Base-by-base conservation (phyloP, 2,888 invertebrate genomes). In the Macroteleia sp. region DNA sequence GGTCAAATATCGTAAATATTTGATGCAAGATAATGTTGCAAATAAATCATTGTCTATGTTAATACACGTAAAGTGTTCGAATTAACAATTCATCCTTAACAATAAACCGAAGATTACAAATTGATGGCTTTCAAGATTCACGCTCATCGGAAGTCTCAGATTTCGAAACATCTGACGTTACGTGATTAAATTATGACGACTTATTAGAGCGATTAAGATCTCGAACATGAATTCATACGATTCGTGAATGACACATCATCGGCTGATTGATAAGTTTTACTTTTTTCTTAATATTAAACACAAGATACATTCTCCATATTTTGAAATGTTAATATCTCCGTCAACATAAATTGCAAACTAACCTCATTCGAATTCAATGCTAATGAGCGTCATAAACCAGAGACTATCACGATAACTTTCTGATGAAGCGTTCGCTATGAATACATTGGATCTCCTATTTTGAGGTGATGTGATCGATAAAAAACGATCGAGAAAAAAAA, bases 321-420 rank as follows among this genome's bases (percentile, higher is more conserved):
- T 59, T 69, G 69, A 74, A 78, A 74, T 56, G 78, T 78, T 78
- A 74, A 74, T 73, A 73, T 34, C 57, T 39, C 34, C 56, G 73
- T 70, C 70, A 59, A 66, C 67, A 73, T 67, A 70, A 77, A 62
- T 77, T 41, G 77, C 59, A 59, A 54, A 61, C 71, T 77, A 77
- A 77, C 67, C 77, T 77, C 74, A 69, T 74, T 78, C 64, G 62
- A 78, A 78, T 78, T 78, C 78, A 78, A 78, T 69, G 78, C 74
- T 78, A 78, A 78, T 78, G 78, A 74, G 56, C 62, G 69, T 78
- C 69, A 64, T 78, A 69, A 78, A 78, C 69, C 44, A 70, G 46
- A 56, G 42, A 66, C 64, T 66, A 78, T 78, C 78, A 50, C 39
- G 70, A 78, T 69, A 54, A 69, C 61, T 78, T 78, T 78, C 73